phyloP scores from a whole-genome alignment of 1,140 invertebrate genomes.

The Cherax destructor region DNA sequence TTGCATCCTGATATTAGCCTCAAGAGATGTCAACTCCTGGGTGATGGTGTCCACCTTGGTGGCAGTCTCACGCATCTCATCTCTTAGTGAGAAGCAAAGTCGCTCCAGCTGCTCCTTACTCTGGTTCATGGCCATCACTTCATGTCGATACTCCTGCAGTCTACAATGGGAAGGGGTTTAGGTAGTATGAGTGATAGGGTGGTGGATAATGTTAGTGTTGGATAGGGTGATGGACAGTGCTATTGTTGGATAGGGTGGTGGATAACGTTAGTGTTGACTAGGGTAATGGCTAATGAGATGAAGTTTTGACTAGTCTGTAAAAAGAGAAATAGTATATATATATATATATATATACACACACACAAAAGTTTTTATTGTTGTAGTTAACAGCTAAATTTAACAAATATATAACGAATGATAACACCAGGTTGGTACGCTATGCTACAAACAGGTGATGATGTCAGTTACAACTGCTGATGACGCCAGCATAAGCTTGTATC shows the following conservation, averaged over 20 bases:
- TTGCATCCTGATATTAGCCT: constrained; percentile 69
- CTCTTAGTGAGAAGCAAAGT: constrained; percentile 70
- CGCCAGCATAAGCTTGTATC: too few relatives aligned
- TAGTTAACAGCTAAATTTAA: neutral
- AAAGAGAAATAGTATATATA: too few relatives aligned
- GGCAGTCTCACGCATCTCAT: constrained; percentile 74
- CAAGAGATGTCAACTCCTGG: constrained; percentile 57
- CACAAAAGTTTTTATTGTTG: too few relatives aligned
- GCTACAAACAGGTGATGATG: too few relatives aligned
- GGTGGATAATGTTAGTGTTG: neutral
- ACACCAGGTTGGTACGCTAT: neutral
- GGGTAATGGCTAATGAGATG: neutral
- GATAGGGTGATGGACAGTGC: neutral
- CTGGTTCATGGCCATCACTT: constrained; percentile 63
- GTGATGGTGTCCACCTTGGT: constrained; percentile 74
- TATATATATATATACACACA: too few relatives aligned
- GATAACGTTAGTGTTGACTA: neutral
- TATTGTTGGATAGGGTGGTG: neutral
- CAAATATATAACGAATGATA: neutral
- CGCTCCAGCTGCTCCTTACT: constrained; percentile 66
- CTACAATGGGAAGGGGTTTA: neutral
- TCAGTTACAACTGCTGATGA: too few relatives aligned
- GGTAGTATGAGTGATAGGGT: neutral
- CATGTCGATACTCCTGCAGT: constrained; percentile 60
- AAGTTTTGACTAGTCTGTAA: too few relatives aligned